A percentile compares a stretch with the other conserved stretches of the same genome.
Evolutionary conservation across 2,113 vertebrate species (phyloP).

Genomic region (Cygnus buccinator): DNA sequence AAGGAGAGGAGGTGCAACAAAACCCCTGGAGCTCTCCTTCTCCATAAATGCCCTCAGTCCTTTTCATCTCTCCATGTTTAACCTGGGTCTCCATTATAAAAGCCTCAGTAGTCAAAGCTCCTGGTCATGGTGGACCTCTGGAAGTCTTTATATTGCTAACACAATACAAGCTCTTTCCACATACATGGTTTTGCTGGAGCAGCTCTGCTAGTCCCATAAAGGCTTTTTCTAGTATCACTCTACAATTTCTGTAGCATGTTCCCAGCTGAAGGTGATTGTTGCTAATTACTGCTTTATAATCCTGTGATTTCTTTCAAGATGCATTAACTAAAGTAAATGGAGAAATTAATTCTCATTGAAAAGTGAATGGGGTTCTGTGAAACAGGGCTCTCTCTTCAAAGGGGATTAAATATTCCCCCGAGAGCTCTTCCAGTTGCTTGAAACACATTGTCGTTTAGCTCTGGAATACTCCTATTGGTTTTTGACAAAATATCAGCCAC

Average conservation of each 20-base stretch:
- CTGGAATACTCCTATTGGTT: not conserved
- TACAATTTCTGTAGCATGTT: not conserved
- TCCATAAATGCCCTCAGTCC: not conserved
- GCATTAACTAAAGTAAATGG: not conserved
- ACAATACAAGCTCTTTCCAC: not conserved
- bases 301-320: not conserved
- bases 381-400: not conserved
- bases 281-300: constrained; percentile 23
- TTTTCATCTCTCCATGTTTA: not conserved
- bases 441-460: constrained; percentile 1
- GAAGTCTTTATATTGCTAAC: not conserved
- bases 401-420: constrained; percentile 18
- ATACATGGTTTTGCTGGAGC: not conserved
- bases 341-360: constrained; percentile 15
- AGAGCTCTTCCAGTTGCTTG: not conserved
- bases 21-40: not conserved
- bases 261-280: not conserved
- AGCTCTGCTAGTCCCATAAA: not conserved
- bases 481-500: constrained; percentile 9
- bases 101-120: not conserved
- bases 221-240: not conserved
- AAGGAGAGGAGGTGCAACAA: not conserved
- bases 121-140: not conserved
- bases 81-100: not conserved
- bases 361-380: not conserved